Conservation (phyloP, 2,888 invertebrate genomes). For the Ferdinandea cuprea region DNA sequence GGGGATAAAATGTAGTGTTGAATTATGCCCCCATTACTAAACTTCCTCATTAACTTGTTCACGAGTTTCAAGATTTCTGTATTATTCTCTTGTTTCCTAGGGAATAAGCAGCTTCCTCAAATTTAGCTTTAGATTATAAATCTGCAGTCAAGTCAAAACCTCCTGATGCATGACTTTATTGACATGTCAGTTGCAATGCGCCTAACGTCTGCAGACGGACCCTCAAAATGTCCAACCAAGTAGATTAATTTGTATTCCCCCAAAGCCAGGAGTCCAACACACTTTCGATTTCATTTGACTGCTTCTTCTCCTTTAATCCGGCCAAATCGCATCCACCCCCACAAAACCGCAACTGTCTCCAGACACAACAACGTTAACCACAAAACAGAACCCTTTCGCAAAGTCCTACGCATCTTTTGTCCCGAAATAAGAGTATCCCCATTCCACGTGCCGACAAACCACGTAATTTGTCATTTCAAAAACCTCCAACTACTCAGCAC, state of each 20-base stretch:
- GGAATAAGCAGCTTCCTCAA: too few relatives aligned
- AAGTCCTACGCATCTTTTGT: conserved; percentile 39
- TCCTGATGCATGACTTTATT: too few relatives aligned
- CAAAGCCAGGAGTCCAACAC: not conserved
- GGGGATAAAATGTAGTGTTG: too few relatives aligned
- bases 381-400: conserved; percentile 34
- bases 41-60: too few relatives aligned
- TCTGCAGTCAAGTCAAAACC: too few relatives aligned
- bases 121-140: too few relatives aligned
- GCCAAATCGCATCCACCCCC: not conserved
- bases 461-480: conserved; percentile 69
- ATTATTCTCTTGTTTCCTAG: too few relatives aligned
- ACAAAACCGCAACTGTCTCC: conserved; percentile 2
- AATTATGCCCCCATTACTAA: too few relatives aligned
- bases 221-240: too few relatives aligned
- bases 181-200: too few relatives aligned
- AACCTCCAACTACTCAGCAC: conserved; percentile 65
- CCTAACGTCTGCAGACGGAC: too few relatives aligned
- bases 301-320: not conserved
- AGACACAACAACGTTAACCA: conserved; percentile 34
- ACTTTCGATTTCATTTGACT: not conserved
- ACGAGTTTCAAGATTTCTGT: too few relatives aligned
- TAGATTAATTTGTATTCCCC: not conserved
- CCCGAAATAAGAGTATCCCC: conserved; percentile 15
- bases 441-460: conserved; percentile 30